Evolutionary conservation across 2,888 invertebrate genomes (phyloP).

Genomic region (Malthinus flaveolus): DNA sequence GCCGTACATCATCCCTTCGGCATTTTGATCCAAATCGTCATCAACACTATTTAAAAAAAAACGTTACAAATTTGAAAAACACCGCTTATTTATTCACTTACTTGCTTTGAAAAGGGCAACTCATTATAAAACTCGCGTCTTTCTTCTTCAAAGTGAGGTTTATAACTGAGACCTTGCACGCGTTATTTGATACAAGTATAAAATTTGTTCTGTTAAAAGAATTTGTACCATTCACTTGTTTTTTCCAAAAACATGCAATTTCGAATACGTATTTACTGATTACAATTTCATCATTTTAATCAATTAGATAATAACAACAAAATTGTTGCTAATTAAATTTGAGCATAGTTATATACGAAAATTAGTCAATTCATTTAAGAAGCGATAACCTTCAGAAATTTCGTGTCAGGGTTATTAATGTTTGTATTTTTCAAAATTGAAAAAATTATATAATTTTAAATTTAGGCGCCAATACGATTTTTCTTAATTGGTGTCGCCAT

Average conservation of each 20-base stretch:
- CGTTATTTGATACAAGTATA: background rate
- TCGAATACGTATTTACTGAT: background rate
- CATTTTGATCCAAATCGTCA: conserved; percentile 66
- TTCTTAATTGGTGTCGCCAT: too few relatives aligned
- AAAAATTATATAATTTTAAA: too few relatives aligned
- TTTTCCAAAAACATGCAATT: background rate
- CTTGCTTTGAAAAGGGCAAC: conserved; percentile 44
- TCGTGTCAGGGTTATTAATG: too few relatives aligned
- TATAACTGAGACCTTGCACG: conserved; percentile 27
- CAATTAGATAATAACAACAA: background rate
- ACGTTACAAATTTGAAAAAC: background rate
- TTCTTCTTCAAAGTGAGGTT: conserved; percentile 36
- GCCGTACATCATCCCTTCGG: conserved; percentile 80
- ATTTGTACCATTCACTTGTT: background rate
- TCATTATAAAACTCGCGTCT: conserved; percentile 40
- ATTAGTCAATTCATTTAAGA: too few relatives aligned
- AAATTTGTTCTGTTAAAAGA: background rate
- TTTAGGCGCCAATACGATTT: too few relatives aligned
- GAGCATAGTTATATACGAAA: background rate
- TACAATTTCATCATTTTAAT: background rate
- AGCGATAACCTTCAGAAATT: too few relatives aligned
- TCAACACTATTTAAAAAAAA: conserved; percentile 50
- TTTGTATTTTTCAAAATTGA: too few relatives aligned
- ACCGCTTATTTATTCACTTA: conserved; percentile 21
- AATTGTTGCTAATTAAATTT: background rate